phyloP scores from a whole-genome alignment of 2,888 invertebrate species.

The Ariolimax columbianus region DNA sequence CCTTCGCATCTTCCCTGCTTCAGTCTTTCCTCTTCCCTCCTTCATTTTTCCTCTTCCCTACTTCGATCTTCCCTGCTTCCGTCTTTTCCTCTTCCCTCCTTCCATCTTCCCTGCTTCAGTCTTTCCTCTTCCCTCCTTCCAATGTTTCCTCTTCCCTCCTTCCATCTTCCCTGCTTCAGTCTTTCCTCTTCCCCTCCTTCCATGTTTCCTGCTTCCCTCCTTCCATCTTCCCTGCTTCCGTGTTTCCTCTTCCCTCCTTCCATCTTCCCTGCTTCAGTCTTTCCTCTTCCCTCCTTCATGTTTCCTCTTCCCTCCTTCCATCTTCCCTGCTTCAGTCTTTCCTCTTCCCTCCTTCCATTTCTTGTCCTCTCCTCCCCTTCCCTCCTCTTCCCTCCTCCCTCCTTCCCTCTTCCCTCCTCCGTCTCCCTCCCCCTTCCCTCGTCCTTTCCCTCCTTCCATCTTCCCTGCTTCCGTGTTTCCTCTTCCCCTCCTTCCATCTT shows the following conservation, averaged over 20 bases:
- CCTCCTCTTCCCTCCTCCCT: constrained; percentile 14
- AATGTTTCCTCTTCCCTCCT: background rate
- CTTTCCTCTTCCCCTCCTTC: too few relatives aligned
- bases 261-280: too few relatives aligned
- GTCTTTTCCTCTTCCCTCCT: background rate
- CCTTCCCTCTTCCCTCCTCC: too few relatives aligned
- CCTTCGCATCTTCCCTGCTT: constrained; percentile 19
- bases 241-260: background rate
- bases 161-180: too few relatives aligned
- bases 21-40: constrained; percentile 26
- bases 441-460: background rate
- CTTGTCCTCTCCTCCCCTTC: constrained; percentile 28
- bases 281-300: too few relatives aligned
- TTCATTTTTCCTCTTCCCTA: constrained; percentile 1
- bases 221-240: background rate
- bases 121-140: background rate
- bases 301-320: too few relatives aligned
- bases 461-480: background rate
- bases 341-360: constrained; percentile 12
- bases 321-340: too few relatives aligned
- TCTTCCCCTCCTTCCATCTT: constrained; percentile 6
- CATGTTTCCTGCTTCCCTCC: too few relatives aligned
- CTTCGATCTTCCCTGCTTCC: background rate
- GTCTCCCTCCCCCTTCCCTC: too few relatives aligned
- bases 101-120: too few relatives aligned